phyloP scores from a whole-genome alignment of 2,113 vertebrate species.

The Ophthalmolycus amberensis region DNA sequence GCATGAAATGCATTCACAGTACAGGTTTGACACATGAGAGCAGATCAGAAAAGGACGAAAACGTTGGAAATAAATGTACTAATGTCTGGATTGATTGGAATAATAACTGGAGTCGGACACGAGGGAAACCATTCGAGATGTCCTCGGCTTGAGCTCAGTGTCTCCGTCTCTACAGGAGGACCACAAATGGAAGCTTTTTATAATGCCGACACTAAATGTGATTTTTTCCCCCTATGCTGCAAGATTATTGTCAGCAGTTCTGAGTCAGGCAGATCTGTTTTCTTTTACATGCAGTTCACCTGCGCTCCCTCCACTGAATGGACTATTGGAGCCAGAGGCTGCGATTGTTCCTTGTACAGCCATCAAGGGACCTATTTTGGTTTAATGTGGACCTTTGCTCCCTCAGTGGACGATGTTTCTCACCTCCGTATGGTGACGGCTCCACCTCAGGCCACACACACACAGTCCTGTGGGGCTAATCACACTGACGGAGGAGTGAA shows the following conservation, averaged over 20 bases:
- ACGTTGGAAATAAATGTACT: slow-evolving; percentile 14
- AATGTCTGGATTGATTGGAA: slow-evolving; percentile 44
- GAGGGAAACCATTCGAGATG: not conserved
- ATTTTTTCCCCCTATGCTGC: not conserved
- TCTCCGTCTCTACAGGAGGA: slow-evolving; percentile 1
- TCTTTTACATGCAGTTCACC: slow-evolving; percentile 17
- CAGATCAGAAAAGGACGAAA: slow-evolving; percentile 9
- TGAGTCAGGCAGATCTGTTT: slow-evolving; percentile 14
- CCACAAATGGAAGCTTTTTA: not conserved
- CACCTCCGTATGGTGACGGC: slow-evolving; percentile 13
- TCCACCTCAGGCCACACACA: slow-evolving; percentile 39
- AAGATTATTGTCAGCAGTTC: slow-evolving; percentile 9
- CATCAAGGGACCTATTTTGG: slow-evolving; percentile 36
- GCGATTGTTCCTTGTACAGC: slow-evolving; percentile 39
- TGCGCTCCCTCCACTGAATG: slow-evolving; percentile 23
- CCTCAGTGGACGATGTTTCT: slow-evolving; percentile 37
- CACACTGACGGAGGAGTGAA: slow-evolving; percentile 26
- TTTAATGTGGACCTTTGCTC: slow-evolving; percentile 47
- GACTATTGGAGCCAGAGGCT: slow-evolving; percentile 48
- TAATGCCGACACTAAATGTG: not conserved
- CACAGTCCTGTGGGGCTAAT: slow-evolving; percentile 57
- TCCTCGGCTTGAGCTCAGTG: not conserved
- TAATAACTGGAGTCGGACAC: slow-evolving; percentile 41
- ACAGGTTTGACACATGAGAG: not conserved
- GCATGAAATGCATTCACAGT: not conserved